Base-by-base conservation (phyloP, 2,888 invertebrate species). In the Erynnis tages region DNA sequence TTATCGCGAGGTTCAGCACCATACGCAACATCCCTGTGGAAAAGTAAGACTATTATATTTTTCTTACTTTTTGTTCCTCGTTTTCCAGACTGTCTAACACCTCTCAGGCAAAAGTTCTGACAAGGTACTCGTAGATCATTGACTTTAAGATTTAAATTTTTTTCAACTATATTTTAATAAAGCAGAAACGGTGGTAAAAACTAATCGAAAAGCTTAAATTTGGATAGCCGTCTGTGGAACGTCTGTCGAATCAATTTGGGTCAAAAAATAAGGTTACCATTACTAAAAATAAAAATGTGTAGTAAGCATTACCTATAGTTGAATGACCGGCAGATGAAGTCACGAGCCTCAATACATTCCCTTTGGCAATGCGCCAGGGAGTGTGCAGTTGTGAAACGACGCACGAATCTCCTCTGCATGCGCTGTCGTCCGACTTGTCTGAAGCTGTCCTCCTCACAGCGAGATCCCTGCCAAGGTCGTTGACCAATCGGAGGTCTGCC, bases 301-400 rank as follows among this genome's bases (percentile, higher is more conserved):
- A 16, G 29, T 35, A 43, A 8, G 13, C 21, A 52, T 47, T 56
- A 94, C 93, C 94, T 93, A 82, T 92, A 97, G 84, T 96, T 97
- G 81, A 97, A 97, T 25, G 96, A 94, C 73, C 95, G 91, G 70
- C 97, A 97, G 52, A 94, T 91, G 73, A 97, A 97, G 70, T 96
- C 96, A 63, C 94, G 91, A 21, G 93, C 93, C 67, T 96, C 95
- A 32, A 93, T 91, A 76, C 97, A 97, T 72, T 96, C 96, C 55
- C 95, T 90, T 80, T 97, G 95, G 77, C 97, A 97, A 57, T 95
- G 94, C 0, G 93, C 91, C 67, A 97, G 79, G 0, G 94, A 93
- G 21, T 94, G 93, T 1, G 94, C 94, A 4, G 93, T 93, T 14
- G 94, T 91, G 58, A 93, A 93, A 48, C 95, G 91, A 27, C 95